phyloP scores from a whole-genome alignment of 37 sponge, comb jelly and placozoan species.

The Hexactinellida sp. region DNA sequence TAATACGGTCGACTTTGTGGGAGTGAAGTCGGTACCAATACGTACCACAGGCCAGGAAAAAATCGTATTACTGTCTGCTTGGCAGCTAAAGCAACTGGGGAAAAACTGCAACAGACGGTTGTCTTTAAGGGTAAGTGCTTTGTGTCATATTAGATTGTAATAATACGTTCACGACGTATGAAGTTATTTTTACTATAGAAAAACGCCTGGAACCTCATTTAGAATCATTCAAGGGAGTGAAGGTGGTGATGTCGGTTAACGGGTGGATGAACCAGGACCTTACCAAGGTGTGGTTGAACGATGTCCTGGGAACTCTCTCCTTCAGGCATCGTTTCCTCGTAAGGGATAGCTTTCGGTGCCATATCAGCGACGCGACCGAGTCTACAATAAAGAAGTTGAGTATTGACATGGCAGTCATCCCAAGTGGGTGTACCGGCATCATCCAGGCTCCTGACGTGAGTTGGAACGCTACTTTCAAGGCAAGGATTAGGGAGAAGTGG shows the following conservation, averaged over 20 bases:
- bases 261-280: slow-evolving; percentile 43
- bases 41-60: slow-evolving; percentile 46
- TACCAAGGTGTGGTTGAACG: slow-evolving; percentile 33
- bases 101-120: slow-evolving; percentile 32
- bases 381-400: neutral
- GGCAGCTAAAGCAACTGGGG: slow-evolving; percentile 37
- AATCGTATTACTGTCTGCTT: slow-evolving; percentile 35
- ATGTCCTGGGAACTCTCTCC: slow-evolving; percentile 25
- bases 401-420: slow-evolving; percentile 25
- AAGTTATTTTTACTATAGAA: too few relatives aligned
- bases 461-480: slow-evolving; percentile 41
- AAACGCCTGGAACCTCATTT: slow-evolving; percentile 19
- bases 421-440: slow-evolving; percentile 29
- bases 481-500: slow-evolving; percentile 16
- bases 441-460: slow-evolving; percentile 38
- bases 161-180: too few relatives aligned
- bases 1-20: slow-evolving; percentile 28
- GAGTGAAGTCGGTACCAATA: slow-evolving; percentile 35
- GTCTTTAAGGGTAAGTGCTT: slow-evolving; percentile 56
- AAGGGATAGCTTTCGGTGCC: slow-evolving; percentile 50
- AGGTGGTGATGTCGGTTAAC: slow-evolving; percentile 24
- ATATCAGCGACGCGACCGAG: slow-evolving; percentile 18
- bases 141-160: too few relatives aligned
- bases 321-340: slow-evolving; percentile 31
- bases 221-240: slow-evolving; percentile 20